Evolutionary conservation across 2,113 vertebrate genomes (phyloP), one percentile per base, ranked within the genome.

Genomic region (Eudyptes chrysolophus): DNA sequence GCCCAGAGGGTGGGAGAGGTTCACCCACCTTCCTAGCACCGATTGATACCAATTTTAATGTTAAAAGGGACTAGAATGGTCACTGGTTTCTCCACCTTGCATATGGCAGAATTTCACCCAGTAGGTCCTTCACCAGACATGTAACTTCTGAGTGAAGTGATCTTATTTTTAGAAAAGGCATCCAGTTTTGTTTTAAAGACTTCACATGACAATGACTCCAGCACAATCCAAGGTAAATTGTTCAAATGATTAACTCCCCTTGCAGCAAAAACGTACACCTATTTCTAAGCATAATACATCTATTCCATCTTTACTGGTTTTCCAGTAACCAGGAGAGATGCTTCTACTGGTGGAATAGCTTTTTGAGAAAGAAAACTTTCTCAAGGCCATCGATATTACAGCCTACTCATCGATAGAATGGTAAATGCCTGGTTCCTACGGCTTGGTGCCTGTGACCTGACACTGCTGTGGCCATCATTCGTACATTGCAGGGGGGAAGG

Each of bases 191-290:
- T 77, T 76, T 76, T 88, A 85, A 71, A 77, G 62, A 36, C 25
- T 40, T 29, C 54, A 80, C 1, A 0, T n/a, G n/a, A 40, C 75
- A 71, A 36, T 13, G 24, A 88, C 79, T 49, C 65, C 57, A 93
- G 42, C 42, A 76, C 42, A 86, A 10, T 7, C n/a, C 90, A 81
- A 57, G 15, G 25, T 42, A 84, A 81, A 82, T 57, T 40, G 51
- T 16, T 71, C 38, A 66, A 46, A 71, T 25, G 5, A 87, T 70
- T 49, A 17, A 84, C 34, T 66, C 36, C 9, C 18, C 78, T 36
- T 62, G 24, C 46, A 81, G n/a, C 34, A 84, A 48, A 95, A 92
- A 11, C 0, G 0, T 24, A 7, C 17, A 36, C 2, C 0, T 40
- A 18, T 52, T 85, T 84, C 64, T 58, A 60, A 38, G 19, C 32